Percentiles rank a stretch among this genome's conserved stretches.
Conservation (phyloP, 2,888 invertebrate species). For the Cheilosia variabilis region DNA sequence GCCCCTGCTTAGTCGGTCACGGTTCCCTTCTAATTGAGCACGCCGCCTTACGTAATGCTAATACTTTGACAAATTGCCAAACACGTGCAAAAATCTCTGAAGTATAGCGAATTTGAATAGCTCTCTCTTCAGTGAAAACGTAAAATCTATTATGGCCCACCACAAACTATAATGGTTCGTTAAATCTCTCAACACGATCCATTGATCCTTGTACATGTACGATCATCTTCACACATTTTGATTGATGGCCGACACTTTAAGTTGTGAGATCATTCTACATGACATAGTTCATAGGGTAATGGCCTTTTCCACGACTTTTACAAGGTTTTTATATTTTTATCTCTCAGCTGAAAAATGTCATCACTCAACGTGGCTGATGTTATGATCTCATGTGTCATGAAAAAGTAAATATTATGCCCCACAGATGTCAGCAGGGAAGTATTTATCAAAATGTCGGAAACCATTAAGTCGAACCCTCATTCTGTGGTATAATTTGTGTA, state of each 20-base stretch:
- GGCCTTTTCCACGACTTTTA: constrained; percentile 1
- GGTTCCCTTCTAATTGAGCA: too few relatives aligned
- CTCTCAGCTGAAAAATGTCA: constrained; percentile 21
- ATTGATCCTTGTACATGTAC: background rate
- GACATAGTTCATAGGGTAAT: constrained; percentile 9
- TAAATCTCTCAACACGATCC: background rate
- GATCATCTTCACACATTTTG: background rate
- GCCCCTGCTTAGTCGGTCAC: too few relatives aligned
- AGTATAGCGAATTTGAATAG: too few relatives aligned
- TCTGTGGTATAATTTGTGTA: constrained; percentile 27
- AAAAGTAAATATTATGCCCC: constrained; percentile 60
- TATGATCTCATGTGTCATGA: constrained; percentile 69
- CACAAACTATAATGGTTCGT: background rate
- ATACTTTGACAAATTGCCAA: too few relatives aligned
- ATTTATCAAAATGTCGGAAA: constrained; percentile 24
- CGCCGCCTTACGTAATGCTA: too few relatives aligned
- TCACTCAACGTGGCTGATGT: constrained; percentile 17
- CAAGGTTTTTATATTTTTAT: constrained; percentile 12
- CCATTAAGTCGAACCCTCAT: constrained; percentile 35
- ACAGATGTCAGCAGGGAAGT: constrained; percentile 34
- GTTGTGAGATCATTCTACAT: background rate
- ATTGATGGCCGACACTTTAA: constrained; percentile 35
- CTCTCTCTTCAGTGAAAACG: too few relatives aligned
- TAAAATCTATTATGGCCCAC: too few relatives aligned
- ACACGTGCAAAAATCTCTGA: too few relatives aligned